These are phyloP conservation scores for Yponomeuta evonymella DNA, from an alignment of 2,888 invertebrate species.

Conservation along the genomic window DNA sequence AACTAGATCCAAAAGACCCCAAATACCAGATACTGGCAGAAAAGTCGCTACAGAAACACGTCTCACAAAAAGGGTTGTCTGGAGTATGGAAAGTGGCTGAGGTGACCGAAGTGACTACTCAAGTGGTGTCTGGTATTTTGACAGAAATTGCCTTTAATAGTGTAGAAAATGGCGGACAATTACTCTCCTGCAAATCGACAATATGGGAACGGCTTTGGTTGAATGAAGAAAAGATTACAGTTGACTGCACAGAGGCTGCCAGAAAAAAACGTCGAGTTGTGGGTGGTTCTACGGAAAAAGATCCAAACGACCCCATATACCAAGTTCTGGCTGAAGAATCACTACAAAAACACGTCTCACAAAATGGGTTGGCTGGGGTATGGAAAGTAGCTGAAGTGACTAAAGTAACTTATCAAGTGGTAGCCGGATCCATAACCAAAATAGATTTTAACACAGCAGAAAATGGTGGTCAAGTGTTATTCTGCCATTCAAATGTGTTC, in stretches of 20 bases:
- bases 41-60: conserved; percentile 32
- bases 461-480: neutral
- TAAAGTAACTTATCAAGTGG: conserved; percentile 55
- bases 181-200: conserved; percentile 25
- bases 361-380: conserved; percentile 18
- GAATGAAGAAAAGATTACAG: conserved; percentile 28
- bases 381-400: conserved; percentile 38
- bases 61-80: conserved; percentile 27
- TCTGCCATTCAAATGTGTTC: conserved; percentile 10
- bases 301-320: conserved; percentile 28
- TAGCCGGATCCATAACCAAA: conserved; percentile 60
- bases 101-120: conserved; percentile 45
- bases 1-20: conserved; percentile 28
- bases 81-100: conserved; percentile 35
- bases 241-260: conserved; percentile 26
- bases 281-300: conserved; percentile 22
- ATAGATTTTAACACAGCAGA: conserved; percentile 49
- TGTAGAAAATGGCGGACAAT: conserved; percentile 59
- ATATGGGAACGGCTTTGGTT: conserved; percentile 29
- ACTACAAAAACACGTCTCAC: conserved; percentile 26
- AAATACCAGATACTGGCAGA: conserved; percentile 32
- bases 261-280: conserved; percentile 15
- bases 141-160: conserved; percentile 38
- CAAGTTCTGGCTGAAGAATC: conserved; percentile 29
- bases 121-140: conserved; percentile 60